These are phyloP conservation scores for Spinus pinus DNA, from an alignment of 2,797 vertebrate genomes.

Conservation along the genomic window DNA sequence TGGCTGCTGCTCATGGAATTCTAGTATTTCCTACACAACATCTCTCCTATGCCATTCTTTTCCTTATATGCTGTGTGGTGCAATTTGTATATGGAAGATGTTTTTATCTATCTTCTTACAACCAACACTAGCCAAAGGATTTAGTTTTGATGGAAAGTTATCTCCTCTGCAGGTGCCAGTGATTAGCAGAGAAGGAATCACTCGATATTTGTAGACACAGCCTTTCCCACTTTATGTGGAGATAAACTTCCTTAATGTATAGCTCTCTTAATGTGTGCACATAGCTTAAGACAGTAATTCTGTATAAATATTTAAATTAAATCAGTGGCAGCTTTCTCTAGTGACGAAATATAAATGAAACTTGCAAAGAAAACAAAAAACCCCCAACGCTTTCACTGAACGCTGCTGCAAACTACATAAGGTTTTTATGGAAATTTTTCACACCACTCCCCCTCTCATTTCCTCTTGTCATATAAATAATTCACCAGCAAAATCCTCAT, in stretches of 20 bases:
- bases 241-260: background rate
- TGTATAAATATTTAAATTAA: slow-evolving; percentile 70
- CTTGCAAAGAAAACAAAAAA: slow-evolving; percentile 42
- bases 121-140: background rate
- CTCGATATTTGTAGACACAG: background rate
- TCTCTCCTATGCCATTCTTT: background rate
- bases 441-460: slow-evolving; percentile 25
- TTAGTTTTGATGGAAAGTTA: background rate
- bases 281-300: slow-evolving; percentile 27
- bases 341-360: slow-evolving; percentile 43
- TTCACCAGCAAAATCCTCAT: slow-evolving; percentile 48
- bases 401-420: slow-evolving; percentile 19
- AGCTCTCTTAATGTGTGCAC: background rate
- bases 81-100: background rate
- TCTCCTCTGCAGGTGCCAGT: slow-evolving; percentile 36
- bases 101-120: background rate
- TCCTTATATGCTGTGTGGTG: background rate
- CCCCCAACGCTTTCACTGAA: background rate
- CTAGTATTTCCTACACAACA: background rate
- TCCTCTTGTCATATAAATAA: slow-evolving; percentile 68
- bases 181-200: slow-evolving; percentile 31
- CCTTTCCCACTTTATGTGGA: background rate
- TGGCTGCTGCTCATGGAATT: background rate
- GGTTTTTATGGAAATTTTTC: slow-evolving; percentile 21
- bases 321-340: slow-evolving; percentile 44